Base-by-base conservation (phyloP, 1,140 invertebrate species). In the Cylas formicarius region DNA sequence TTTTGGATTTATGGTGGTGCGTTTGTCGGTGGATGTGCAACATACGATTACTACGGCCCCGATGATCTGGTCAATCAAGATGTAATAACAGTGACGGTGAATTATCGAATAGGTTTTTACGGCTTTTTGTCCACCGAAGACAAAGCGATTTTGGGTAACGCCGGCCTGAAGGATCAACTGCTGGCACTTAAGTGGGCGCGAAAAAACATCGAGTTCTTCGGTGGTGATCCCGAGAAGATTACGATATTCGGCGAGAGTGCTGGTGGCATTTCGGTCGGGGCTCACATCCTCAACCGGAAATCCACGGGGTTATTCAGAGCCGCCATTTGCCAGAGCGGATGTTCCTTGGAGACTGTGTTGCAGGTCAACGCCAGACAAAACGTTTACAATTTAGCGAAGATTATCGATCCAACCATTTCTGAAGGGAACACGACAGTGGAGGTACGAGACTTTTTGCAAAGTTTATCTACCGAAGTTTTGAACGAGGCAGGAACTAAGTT, bases 1-100 rank as follows among this genome's bases (percentile, higher is more conserved):
- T 63, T 77, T 2, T 76, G 66, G 58, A 74, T 78, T 40, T 75
- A 78, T 44, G 73, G 74, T 20, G 75, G 75, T 3, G 74, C 70
- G 5, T 78, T 73, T 54, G 72, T 73, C 0, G 69, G 72, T 1
- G 64, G 61, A 2, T 35, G 43, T 11, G 28, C 43, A 7, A 17
- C 64, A 0, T 75, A 36, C 17, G 32, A 38, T 19, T 29, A 40
- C 17, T 23, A 74, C 50, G 69, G 68, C 2, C 69, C 77, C 0
- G 57, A 67, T 11, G 65, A 71, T 50, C 39, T 82, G 0, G 69
- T 83, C 64, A 72, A 70, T 13, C 37, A 72, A 26, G 70, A 76
- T 45, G 57, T 80, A 11, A 71, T 81, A 3, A 60, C 75, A 17
- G 79, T 80, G 0, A 77, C 73, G 3, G 59, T 81, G 2, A 78